phyloP scores from a whole-genome alignment of 2,888 invertebrate genomes.

The Archaeoteleia sp. region DNA sequence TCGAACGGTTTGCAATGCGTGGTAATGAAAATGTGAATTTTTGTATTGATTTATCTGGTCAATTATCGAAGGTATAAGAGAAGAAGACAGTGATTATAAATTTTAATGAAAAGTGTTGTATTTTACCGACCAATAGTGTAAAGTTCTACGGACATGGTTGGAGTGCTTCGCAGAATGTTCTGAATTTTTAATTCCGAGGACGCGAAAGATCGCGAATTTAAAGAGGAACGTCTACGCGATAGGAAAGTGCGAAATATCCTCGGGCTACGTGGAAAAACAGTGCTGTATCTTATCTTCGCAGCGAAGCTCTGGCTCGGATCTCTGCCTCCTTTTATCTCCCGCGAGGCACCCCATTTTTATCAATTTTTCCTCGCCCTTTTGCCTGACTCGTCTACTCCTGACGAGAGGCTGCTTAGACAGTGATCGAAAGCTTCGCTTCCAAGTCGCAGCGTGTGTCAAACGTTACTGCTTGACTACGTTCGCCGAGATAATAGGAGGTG shows the following conservation, averaged over 20 bases:
- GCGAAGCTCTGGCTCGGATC: slow-evolving; percentile 37
- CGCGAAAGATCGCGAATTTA: slow-evolving; percentile 3
- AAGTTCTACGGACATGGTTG: too few relatives aligned
- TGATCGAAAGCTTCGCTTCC: slow-evolving; percentile 65
- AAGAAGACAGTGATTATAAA: too few relatives aligned
- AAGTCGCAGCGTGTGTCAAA: slow-evolving; percentile 54
- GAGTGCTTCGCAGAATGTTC: not conserved
- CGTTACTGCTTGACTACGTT: slow-evolving; percentile 45
- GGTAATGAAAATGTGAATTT: too few relatives aligned
- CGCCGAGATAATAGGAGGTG: slow-evolving; percentile 14
- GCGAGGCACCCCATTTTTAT: slow-evolving; percentile 63
- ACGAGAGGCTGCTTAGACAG: slow-evolving; percentile 65
- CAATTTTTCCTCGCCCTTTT: slow-evolving; percentile 61
- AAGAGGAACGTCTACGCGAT: slow-evolving; percentile 3
- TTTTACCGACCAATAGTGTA: too few relatives aligned
- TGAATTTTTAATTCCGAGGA: slow-evolving; percentile 16
- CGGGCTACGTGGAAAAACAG: slow-evolving; percentile 9
- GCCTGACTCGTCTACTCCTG: slow-evolving; percentile 42
- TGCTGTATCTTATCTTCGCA: slow-evolving; percentile 49
- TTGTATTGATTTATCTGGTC: too few relatives aligned
- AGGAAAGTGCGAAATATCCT: slow-evolving; percentile 8
- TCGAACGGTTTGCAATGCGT: too few relatives aligned
- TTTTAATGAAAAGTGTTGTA: too few relatives aligned
- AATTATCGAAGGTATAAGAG: too few relatives aligned
- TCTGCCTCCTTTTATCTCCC: slow-evolving; percentile 51